A percentile compares a stretch with the other conserved stretches of the same genome.
Evolutionary conservation across 2,888 invertebrate species (phyloP).

Genomic region (Euphydryas editha): DNA sequence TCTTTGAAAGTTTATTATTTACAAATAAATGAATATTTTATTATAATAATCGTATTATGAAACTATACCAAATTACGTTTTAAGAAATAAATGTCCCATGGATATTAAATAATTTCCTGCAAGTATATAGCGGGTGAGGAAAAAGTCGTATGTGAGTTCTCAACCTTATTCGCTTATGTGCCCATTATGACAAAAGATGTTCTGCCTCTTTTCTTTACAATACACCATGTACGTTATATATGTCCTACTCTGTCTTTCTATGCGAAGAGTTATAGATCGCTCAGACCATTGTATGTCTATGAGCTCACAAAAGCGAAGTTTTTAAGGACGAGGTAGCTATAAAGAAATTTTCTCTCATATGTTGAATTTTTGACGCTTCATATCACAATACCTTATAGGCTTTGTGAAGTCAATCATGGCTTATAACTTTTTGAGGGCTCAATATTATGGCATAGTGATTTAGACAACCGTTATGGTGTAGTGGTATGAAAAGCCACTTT

Average conservation of each 20-base stretch:
- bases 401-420: background rate
- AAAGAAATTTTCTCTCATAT: slow-evolving; percentile 13
- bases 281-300: slow-evolving; percentile 13
- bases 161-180: background rate
- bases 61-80: too few species aligned
- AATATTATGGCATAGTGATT: background rate
- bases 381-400: slow-evolving; percentile 13
- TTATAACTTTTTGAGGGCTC: background rate
- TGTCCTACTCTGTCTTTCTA: background rate
- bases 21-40: too few species aligned
- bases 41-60: too few species aligned
- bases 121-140: background rate
- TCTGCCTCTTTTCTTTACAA: background rate
- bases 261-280: slow-evolving; percentile 7
- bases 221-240: background rate
- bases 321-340: slow-evolving; percentile 18
- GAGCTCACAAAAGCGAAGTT: slow-evolving; percentile 16
- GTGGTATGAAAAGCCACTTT: too few species aligned
- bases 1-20: too few species aligned
- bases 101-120: background rate
- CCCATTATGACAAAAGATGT: background rate
- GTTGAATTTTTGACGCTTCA: slow-evolving; percentile 31
- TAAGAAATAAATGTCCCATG: background rate
- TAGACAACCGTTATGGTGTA: background rate
- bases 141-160: background rate